Percentiles rank a stretch among this genome's conserved stretches.
Evolutionary conservation across 92 coral and sea anemone species (phyloP).

Genomic region (Siderastrea siderea): DNA sequence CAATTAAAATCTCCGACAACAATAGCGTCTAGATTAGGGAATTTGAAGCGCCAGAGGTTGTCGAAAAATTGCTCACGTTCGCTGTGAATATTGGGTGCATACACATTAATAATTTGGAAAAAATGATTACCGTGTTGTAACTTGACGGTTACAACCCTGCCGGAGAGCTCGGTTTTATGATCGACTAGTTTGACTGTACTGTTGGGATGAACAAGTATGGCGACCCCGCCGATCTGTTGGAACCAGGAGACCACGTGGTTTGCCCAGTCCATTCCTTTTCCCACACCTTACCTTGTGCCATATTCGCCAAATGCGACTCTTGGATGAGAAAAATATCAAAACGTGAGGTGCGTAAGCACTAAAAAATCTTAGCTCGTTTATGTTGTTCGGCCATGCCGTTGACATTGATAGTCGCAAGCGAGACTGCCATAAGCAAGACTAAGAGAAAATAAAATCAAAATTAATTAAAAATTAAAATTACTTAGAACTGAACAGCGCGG

Average conservation of each 20-base stretch:
- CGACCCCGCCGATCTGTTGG: slow-evolving; percentile 15
- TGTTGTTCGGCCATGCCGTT: slow-evolving; percentile 15
- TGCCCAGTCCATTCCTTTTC: slow-evolving; percentile 41
- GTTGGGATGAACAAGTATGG: slow-evolving; percentile 1
- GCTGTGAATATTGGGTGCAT: slow-evolving; percentile 23
- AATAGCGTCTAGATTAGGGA: slow-evolving; percentile 3
- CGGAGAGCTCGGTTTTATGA: background rate
- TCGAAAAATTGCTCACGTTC: slow-evolving; percentile 8
- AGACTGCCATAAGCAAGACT: background rate
- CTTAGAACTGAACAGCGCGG: too few species aligned
- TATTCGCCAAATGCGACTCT: slow-evolving; percentile 15
- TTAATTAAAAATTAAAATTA: too few species aligned
- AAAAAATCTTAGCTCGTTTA: slow-evolving; percentile 4
- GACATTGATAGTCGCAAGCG: slow-evolving; percentile 17
- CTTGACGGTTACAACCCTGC: slow-evolving; percentile 4
- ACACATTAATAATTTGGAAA: slow-evolving; percentile 24
- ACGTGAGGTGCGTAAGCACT: background rate
- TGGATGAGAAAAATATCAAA: slow-evolving; percentile 13
- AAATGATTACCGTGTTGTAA: background rate
- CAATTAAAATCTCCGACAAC: slow-evolving; percentile 39
- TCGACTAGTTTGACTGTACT: background rate
- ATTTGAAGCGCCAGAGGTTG: background rate
- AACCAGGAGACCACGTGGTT: slow-evolving; percentile 48
- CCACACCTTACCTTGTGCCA: background rate
- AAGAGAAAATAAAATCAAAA: background rate